Evolutionary conservation across 2,888 invertebrate species (phyloP).

Genomic region (Ctenicera cuprea): DNA sequence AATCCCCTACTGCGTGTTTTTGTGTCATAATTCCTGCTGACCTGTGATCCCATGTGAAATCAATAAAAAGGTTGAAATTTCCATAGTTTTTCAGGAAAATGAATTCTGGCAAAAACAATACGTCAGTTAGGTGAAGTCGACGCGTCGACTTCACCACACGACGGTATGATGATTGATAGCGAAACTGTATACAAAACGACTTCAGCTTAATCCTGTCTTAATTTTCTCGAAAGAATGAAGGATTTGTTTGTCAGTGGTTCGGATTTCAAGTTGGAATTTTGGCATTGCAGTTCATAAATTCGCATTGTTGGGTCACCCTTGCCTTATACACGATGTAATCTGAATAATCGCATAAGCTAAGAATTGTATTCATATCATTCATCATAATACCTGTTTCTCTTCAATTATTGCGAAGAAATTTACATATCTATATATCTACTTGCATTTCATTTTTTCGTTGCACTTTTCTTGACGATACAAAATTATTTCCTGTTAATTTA

Average conservation of each 20-base stretch:
- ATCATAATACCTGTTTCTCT: slow-evolving; percentile 4
- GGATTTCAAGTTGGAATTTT: neutral
- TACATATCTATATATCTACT: slow-evolving; percentile 16
- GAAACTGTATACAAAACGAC: neutral
- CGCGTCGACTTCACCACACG: too few species aligned
- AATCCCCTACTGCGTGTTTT: slow-evolving; percentile 15
- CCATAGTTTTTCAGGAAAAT: slow-evolving; percentile 3
- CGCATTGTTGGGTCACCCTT: neutral
- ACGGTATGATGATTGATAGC: slow-evolving; percentile 6
- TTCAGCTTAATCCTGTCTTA: slow-evolving; percentile 6
- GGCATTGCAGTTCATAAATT: neutral
- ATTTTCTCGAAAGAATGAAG: slow-evolving; percentile 3
- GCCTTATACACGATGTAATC: slow-evolving; percentile 12
- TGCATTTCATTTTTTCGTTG: neutral
- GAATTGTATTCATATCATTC: slow-evolving; percentile 10
- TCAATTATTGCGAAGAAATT: slow-evolving; percentile 8
- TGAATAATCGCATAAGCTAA: slow-evolving; percentile 24
- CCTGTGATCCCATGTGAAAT: slow-evolving; percentile 20
- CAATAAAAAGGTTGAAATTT: slow-evolving; percentile 7
- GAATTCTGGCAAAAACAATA: neutral
- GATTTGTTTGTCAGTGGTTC: slow-evolving; percentile 8
- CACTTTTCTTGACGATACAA: too few species aligned
- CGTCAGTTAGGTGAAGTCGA: neutral
- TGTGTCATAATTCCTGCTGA: slow-evolving; percentile 22
- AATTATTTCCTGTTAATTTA: too few species aligned